These are phyloP conservation scores for Eriocheir sinensis DNA, from an alignment of 1,140 invertebrate genomes.

Conservation along the genomic window DNA sequence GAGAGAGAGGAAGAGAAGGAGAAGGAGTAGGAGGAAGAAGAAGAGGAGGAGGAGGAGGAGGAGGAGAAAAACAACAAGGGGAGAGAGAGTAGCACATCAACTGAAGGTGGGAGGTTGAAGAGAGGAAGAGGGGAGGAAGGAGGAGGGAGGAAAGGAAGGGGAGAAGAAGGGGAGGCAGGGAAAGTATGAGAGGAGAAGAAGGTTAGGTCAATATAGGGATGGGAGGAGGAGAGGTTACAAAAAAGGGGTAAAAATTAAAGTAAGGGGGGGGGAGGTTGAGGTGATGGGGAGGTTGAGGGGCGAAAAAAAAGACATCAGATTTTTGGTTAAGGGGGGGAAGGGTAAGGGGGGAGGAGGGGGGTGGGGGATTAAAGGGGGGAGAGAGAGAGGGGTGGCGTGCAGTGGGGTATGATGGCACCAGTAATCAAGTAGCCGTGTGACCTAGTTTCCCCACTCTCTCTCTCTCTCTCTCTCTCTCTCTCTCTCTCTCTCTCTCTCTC, in stretches of 20 bases:
- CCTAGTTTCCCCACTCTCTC: neutral
- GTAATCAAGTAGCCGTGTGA: neutral
- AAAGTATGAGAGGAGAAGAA: neutral
- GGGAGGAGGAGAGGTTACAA: too few species aligned
- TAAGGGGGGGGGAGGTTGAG: too few species aligned
- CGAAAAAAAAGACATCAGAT: too few species aligned
- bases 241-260: too few species aligned
- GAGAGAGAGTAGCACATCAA: neutral
- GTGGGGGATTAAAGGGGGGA: neutral
- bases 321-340: too few species aligned
- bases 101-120: neutral
- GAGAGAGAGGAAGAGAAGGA: neutral
- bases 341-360: too few species aligned
- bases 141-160: neutral
- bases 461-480: neutral
- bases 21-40: neutral
- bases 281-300: too few species aligned
- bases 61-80: neutral
- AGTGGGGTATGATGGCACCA: constrained; percentile 18
- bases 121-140: neutral
- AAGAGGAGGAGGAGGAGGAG: neutral
- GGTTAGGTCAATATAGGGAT: too few species aligned
- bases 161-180: neutral
- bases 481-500: neutral
- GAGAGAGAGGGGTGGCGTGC: neutral